Evolutionary conservation across 92 coral and sea anemone species (phyloP).

Genomic region (Porites divaricata): DNA sequence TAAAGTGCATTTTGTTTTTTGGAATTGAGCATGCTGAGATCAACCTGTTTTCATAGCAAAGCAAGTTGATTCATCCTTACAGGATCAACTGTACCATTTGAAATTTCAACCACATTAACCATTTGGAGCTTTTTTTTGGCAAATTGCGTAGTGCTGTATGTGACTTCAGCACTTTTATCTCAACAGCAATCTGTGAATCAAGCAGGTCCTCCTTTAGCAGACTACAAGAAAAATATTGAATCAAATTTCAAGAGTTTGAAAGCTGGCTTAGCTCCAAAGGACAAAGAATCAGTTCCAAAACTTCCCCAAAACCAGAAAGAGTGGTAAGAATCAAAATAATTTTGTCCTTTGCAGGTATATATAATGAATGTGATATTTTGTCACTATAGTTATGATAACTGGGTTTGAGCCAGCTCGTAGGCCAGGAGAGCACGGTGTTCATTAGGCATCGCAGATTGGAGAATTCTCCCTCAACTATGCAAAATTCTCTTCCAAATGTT

Average conservation of each 20-base stretch:
- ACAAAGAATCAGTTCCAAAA: conserved; percentile 85
- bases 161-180: neutral
- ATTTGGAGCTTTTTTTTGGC: neutral
- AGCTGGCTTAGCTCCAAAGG: conserved; percentile 77
- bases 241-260: conserved; percentile 89
- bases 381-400: neutral
- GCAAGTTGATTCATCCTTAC: no score
- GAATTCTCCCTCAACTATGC: no score
- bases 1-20: no score
- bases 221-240: conserved; percentile 89
- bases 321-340: conserved; percentile 60
- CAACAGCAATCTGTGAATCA: conserved; percentile 92
- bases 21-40: no score
- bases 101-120: no score
- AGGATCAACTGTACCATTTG: no score
- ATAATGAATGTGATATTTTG: neutral
- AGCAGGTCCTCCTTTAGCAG: conserved; percentile 72
- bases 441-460: no score
- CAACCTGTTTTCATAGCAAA: no score
- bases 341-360: no score
- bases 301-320: conserved; percentile 91
- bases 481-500: no score
- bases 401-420: no score
- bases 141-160: neutral
- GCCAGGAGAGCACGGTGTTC: no score